Evolutionary conservation across 2,888 invertebrate genomes (phyloP), one percentile per base, ranked within the genome.

Genomic region (Dusona sp.): DNA sequence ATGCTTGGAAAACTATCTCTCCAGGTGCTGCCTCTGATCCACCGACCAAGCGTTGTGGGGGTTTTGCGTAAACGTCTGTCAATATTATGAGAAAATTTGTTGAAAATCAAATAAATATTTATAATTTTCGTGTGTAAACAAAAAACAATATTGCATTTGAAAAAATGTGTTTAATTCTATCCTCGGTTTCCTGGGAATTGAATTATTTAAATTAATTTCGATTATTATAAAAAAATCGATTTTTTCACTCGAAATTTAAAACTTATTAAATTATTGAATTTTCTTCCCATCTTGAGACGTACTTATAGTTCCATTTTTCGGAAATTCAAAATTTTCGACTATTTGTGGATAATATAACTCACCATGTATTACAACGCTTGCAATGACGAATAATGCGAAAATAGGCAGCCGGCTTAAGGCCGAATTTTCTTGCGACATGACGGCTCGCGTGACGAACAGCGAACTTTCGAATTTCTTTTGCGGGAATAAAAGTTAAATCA

Each of bases 1-100:
- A 92, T 38, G 83, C 89, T 86, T 91, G 91, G 74, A 89, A 90
- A 3, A 90, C 89, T 38, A 90, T 89, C 75, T 90, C 90, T 13
- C 90, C 90, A 8, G 42, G 57, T 1, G 13, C 65, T 19, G 81
- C 54, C n/a, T 81, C 85, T 36, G 81, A 61, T 45, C 81, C 85
- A 29, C 81, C 81, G 73, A 81, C 57, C 54, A 85, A 73, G 64
- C 81, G 77, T n/a, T 16, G 67, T 19, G 81, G 81, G 4, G 81
- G 78, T 25, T 68, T 85, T n/a, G 68, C 84, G 4, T 25, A 22
- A 22, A 33, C 38, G 36, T 38, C 84, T 84, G 33, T 38, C n/a
- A n/a, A 73, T 61, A 25, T 45, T 16, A 36, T n/a, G 22, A 11
- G 38, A 4, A 22, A 38, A 36, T 9, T 25, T 19, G 1, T 33